Base-by-base conservation (phyloP, 2,113 vertebrate species). In the Penelope pileata region DNA sequence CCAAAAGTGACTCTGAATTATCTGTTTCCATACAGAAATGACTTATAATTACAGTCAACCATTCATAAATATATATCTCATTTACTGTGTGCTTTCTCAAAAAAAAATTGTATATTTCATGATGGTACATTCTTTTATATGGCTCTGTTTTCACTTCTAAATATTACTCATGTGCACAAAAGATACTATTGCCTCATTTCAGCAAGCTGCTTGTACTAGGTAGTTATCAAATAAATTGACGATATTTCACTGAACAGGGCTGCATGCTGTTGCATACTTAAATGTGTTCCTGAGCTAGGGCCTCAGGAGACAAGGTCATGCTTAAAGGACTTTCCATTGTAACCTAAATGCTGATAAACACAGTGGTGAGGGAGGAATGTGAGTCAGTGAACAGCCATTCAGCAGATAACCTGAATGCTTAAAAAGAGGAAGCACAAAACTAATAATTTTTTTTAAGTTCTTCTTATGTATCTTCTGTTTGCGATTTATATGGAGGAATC, bases 241-340 rank as follows among this genome's bases (percentile, higher is more conserved):
- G 63, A 36, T 60, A 64, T 91, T 96, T 86, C 73, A 42, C 21
- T 16, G 88, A 96, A 74, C 48, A 78, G 64, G 60, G 36, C 66
- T 79, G 67, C n/a, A 6, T 82, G 77, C 53, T 92, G 74, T 53
- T 72, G 67, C 81, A 76, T 82, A 88, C 73, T 56, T 19, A 68
- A 93, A 75, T 27, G 18, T 42, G 27, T 7, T 58, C 50, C 58
- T 92, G 93, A 87, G 92, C 85, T 93, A 91, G 26, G 47, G 62
- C 89, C 81, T 79, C 74, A 23, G 58, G 70, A 89, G 78, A 85
- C 83, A 73, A 82, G 84, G 70, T 92, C 91, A 83, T 38, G 77
- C 73, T 86, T 72, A 89, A 87, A 87, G 70, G 70, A 91, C 92
- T 94, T 96, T 95, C 90, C 26, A 2, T 50, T 79, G 58, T 69